Percentiles rank a stretch among this genome's conserved stretches.
Conservation (phyloP, 2,797 vertebrate genomes). For the Emydoidea blandingii region DNA sequence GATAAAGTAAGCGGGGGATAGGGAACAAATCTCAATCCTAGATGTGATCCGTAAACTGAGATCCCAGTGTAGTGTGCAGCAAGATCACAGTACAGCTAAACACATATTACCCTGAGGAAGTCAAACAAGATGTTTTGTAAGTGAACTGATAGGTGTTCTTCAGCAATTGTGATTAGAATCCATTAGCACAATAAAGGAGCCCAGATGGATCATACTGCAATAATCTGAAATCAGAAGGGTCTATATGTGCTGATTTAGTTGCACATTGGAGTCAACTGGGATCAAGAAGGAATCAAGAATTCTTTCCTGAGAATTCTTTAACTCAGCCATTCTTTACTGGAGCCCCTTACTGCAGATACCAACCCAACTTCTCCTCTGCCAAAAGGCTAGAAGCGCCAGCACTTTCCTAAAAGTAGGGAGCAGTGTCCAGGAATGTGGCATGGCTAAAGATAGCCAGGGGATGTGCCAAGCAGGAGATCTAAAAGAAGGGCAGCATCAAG, state of each 20-base stretch:
- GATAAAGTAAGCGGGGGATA: conserved; percentile 11
- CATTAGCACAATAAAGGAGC: neutral
- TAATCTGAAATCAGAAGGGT: neutral
- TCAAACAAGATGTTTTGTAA: neutral
- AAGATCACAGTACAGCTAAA: neutral
- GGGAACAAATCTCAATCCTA: neutral
- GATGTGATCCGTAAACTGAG: neutral
- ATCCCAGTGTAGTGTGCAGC: too few species aligned
- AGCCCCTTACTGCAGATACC: neutral
- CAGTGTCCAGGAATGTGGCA: neutral
- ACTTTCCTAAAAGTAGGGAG: neutral
- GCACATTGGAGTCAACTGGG: neutral
- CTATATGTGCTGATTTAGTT: neutral
- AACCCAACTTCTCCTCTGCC: neutral
- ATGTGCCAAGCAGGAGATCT: neutral
- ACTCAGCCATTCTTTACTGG: neutral
- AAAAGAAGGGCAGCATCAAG: neutral
- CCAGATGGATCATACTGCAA: neutral
- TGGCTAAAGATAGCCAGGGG: neutral
- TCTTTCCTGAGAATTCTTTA: neutral
- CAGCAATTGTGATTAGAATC: neutral
- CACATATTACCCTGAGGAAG: neutral
- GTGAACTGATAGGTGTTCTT: neutral
- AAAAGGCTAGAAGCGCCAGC: neutral
- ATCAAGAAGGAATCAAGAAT: neutral